Percentiles rank a stretch among this genome's conserved stretches.
These are phyloP conservation scores for Clinocottus analis DNA, from an alignment of 2,113 vertebrate species.

Conservation along the genomic window DNA sequence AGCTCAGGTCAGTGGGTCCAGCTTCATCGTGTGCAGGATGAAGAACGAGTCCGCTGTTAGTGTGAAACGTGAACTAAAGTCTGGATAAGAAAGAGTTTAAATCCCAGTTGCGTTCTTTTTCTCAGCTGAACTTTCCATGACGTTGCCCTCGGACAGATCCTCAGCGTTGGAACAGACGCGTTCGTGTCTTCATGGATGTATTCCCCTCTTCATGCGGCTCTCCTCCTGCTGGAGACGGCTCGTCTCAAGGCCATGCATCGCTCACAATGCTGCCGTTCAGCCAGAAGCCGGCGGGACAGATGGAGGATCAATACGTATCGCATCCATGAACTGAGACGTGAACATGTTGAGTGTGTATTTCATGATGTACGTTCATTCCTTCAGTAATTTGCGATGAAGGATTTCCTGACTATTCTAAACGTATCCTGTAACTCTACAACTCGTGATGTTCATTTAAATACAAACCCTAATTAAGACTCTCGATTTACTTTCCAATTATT, in stretches of 20 bases:
- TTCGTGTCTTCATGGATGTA: neutral
- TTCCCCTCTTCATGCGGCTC: constrained; percentile 8
- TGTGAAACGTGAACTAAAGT: neutral
- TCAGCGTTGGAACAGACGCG: neutral
- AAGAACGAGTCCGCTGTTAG: neutral
- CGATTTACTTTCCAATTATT: neutral
- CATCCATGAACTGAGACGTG: neutral
- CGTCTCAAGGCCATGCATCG: neutral
- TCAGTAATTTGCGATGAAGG: neutral
- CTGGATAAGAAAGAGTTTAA: neutral
- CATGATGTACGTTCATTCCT: neutral
- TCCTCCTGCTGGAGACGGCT: too few species aligned
- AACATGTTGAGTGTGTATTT: neutral
- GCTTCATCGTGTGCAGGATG: too few species aligned
- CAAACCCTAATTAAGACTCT: neutral
- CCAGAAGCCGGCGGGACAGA: neutral
- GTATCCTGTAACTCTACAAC: neutral
- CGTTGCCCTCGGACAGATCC: neutral
- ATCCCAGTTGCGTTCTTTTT: neutral
- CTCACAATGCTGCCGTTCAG: constrained; percentile 55
- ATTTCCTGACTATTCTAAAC: neutral
- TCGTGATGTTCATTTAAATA: neutral
- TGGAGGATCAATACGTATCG: neutral
- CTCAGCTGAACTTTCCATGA: neutral
- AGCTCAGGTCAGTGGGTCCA: neutral